Evolutionary conservation across 1,140 invertebrate species (phyloP), one percentile per base, ranked within the genome.

Genomic region (Orchestia grillus): DNA sequence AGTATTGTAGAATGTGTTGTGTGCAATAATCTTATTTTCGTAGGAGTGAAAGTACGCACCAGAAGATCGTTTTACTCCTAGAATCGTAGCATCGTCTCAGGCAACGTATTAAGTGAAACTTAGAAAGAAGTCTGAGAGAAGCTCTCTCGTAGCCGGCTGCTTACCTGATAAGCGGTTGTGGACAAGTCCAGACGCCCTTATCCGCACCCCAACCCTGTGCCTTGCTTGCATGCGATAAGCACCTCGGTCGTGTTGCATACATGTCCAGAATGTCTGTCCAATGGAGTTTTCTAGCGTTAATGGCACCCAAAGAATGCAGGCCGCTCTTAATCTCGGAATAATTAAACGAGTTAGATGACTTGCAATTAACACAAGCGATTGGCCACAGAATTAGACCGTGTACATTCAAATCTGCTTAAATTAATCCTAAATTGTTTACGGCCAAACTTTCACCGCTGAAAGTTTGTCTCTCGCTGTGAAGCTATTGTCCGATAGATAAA

Each of bases 221-320:
- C 62, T 77, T 28, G 36, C 62, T 77, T 36, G 62, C 62, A 23
- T 1, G 11, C 28, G 62, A 77, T 77, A 77, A 77, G 62, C 62
- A 36, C 15, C 62, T 36, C 62, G 62, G 62, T 36, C 15, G 62
- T 77, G 62, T 77, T 77, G 62, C 47, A 19, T 19, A 77, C 62
- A 77, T 77, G 62, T 77, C 62, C 62, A 36, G 11, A 36, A 28
- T 28, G 62, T 36, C 62, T 77, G 62, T 77, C 62, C 36, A 77
- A 77, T 77, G 62, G 62, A 77, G 62, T 77, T 77, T 77, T 77
- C 28, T 77, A 77, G 62, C 62, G 62, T 77, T 77, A 77, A 77
- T 77, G 62, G 28, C 62, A 77, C 62, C 11, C 11, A 77, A 77
- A 77, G 11, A 77, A 77, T 77, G 62, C 62, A 77, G 62, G 62